Evolutionary conservation across 2,888 invertebrate species (phyloP).

Genomic region (Stenodera caucasica): DNA sequence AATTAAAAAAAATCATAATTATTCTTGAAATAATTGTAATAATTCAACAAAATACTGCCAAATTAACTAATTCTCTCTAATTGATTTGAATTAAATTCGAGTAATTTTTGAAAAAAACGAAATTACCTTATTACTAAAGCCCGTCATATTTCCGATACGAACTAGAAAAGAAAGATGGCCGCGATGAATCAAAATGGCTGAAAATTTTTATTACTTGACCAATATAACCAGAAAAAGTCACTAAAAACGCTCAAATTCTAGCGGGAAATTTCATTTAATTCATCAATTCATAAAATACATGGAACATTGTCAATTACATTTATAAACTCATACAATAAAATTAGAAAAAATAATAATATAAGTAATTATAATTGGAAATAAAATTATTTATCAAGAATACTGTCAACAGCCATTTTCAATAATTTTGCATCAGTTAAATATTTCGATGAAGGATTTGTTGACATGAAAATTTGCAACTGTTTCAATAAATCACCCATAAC

Average conservation of each 20-base stretch:
- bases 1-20: not conserved
- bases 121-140: constrained; percentile 76
- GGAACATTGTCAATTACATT: not conserved
- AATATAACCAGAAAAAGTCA: not conserved
- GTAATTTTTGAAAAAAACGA: constrained; percentile 16
- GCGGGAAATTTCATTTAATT: not conserved
- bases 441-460: constrained; percentile 67
- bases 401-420: constrained; percentile 67
- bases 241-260: not conserved
- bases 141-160: constrained; percentile 76
- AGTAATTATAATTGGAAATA: not conserved
- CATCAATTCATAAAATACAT: not conserved
- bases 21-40: not conserved
- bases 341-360: not conserved
- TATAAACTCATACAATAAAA: not conserved
- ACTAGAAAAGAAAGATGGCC: constrained; percentile 62
- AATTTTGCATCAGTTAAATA: constrained; percentile 68
- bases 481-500: constrained; percentile 76
- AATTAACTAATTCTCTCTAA: constrained; percentile 5
- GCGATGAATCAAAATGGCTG: constrained; percentile 34
- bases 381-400: constrained; percentile 35
- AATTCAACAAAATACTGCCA: not conserved
- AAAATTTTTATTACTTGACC: not conserved
- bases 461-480: constrained; percentile 72
- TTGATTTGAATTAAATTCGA: constrained; percentile 11